These are phyloP conservation scores for Panulirus ornatus DNA, from an alignment of 1,140 invertebrate genomes.

Conservation along the genomic window DNA sequence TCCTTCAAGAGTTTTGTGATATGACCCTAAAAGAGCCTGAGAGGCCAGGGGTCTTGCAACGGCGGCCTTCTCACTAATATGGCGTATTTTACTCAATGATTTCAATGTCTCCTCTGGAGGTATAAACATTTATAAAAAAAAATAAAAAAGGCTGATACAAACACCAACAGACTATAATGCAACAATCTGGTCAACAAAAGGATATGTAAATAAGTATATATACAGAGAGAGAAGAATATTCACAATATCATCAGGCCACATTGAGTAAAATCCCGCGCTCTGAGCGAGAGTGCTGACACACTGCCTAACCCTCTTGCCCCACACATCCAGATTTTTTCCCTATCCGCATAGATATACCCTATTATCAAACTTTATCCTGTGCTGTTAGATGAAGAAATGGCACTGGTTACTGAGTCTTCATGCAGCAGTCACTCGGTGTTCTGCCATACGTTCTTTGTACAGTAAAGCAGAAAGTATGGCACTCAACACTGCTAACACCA, in stretches of 20 bases:
- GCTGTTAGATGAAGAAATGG: not conserved
- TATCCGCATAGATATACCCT: not conserved
- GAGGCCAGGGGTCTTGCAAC: slow-evolving; percentile 2
- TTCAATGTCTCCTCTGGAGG: not conserved
- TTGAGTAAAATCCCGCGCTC: slow-evolving; percentile 53
- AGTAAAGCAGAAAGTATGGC: not conserved
- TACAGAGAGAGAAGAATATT: not conserved
- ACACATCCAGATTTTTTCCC: not conserved
- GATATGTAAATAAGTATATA: too few species aligned
- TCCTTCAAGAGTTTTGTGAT: too few species aligned
- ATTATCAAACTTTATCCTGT: not conserved
- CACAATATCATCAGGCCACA: slow-evolving; percentile 30
- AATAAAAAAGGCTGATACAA: not conserved
- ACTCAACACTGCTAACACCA: not conserved
- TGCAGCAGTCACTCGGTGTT: not conserved
- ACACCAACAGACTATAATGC: not conserved
- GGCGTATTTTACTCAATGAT: slow-evolving; percentile 16
- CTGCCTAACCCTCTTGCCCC: not conserved
- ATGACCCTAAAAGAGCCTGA: slow-evolving; percentile 8
- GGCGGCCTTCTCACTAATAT: not conserved
- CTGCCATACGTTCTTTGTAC: not conserved
- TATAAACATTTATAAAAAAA: too few species aligned
- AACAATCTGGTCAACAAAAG: too few species aligned
- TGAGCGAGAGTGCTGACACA: slow-evolving; percentile 1
- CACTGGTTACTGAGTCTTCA: not conserved